phyloP scores from a whole-genome alignment of 2,888 invertebrate species.

The Epinotia brunnichana region DNA sequence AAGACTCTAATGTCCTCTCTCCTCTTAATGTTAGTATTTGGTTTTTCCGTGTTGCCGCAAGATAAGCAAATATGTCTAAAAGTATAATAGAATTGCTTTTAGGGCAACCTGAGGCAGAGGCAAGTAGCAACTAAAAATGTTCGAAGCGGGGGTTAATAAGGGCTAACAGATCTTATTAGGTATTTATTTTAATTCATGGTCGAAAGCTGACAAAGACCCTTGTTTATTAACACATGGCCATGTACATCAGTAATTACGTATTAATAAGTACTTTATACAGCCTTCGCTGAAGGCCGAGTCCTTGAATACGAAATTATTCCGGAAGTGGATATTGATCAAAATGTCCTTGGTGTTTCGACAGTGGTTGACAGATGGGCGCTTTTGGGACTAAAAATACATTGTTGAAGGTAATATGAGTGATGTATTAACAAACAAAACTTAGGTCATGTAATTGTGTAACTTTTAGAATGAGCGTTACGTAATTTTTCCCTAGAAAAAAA shows the following conservation, averaged over 20 bases:
- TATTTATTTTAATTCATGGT: background rate
- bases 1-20: no score
- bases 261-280: conserved; percentile 10
- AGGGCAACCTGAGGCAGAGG: no score
- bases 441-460: no score
- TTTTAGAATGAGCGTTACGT: no score
- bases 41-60: no score
- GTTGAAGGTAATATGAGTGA: background rate
- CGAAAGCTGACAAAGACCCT: background rate
- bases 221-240: background rate
- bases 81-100: no score
- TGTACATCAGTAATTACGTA: conserved; percentile 1
- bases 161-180: background rate
- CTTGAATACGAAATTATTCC: conserved; percentile 24
- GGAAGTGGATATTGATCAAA: conserved; percentile 28
- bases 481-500: no score
- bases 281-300: conserved; percentile 23
- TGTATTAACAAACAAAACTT: no score
- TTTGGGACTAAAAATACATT: conserved; percentile 5
- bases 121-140: no score
- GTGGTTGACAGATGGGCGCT: conserved; percentile 15
- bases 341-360: background rate
- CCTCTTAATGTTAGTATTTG: no score
- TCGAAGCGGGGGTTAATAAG: no score
- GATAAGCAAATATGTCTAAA: no score